Evolutionary conservation across 2,113 vertebrate genomes (phyloP), one percentile per base, ranked within the genome.

Genomic region (Ranitomeya variabilis): DNA sequence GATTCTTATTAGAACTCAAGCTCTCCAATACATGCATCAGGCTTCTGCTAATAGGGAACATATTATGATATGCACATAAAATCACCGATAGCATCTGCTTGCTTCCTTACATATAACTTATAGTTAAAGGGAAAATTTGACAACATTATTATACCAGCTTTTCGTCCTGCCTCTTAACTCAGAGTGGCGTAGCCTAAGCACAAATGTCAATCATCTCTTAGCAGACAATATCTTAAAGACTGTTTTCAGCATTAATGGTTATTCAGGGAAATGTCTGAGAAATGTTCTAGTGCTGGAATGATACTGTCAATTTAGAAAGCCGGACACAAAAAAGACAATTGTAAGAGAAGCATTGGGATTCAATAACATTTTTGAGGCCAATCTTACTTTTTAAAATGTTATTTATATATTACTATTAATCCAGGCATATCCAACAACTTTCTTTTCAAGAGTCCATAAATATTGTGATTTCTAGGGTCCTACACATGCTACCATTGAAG

Each of bases 81-180:
- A 79, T 55, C 77, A 79, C 51, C 18, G 1, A 2, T 19, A n/a
- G 52, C 21, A 23, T 57, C n/a, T 23, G 52, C 52, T 15, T 57
- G 52, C 21, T 23, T 79, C 55, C 77, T 57, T 79, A 57, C 52
- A n/a, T 21, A 76, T 76, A 21, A 45, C 7, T 76, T 76, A 45
- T 76, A 45, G 73, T 76, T 76, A 52, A 52, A 76, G 45, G n/a
- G 73, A 21, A 76, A 21, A 52, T 45, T 76, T 76, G 37, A 76
- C 73, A 76, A 76, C 45, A 76, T 76, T 76, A 76, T 76, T 76
- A 52, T 76, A 76, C 19, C 73, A 76, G 73, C 45, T 76, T 52
- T 76, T 76, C 31, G 45, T 26, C 73, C 16, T 76, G 37, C 12
- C 37, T 51, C 73, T 51, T 74, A 52, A 76, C 73, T 51, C 73